Evolutionary conservation across 2,888 invertebrate genomes (phyloP).

Genomic region (Sceliomorpha sp.): DNA sequence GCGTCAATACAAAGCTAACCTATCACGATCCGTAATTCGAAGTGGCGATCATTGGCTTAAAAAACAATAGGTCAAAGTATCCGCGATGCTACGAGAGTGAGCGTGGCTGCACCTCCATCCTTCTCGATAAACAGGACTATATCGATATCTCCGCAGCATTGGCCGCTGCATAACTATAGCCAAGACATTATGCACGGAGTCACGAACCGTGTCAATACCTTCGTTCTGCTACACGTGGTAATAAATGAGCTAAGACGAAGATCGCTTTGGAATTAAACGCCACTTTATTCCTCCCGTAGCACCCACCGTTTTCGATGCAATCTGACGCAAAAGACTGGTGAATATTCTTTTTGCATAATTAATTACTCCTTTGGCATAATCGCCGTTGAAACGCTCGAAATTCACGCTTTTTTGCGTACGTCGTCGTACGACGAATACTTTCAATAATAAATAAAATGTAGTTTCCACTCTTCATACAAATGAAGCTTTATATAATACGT

Average conservation of each 20-base stretch:
- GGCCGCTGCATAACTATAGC: constrained; percentile 3
- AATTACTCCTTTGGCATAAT: constrained; percentile 3
- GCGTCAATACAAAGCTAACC: constrained; percentile 60
- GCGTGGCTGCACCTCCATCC: constrained; percentile 33
- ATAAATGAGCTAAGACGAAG: constrained; percentile 34
- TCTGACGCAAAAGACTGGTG: no score
- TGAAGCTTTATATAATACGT: constrained; percentile 1
- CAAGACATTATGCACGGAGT: constrained; percentile 13
- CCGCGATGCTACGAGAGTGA: constrained; percentile 50
- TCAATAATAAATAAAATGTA: constrained; percentile 20
- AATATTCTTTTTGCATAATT: constrained; percentile 24
- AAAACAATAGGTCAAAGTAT: constrained; percentile 52
- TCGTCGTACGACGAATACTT: no score
- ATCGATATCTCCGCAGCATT: constrained; percentile 18
- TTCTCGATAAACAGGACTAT: constrained; percentile 22
- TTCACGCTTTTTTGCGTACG: constrained; percentile 1
- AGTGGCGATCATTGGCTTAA: constrained; percentile 29
- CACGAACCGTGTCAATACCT: constrained; percentile 33
- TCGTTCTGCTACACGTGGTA: constrained; percentile 28
- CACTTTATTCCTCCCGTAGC: constrained; percentile 7
- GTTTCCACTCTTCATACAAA: constrained; percentile 1
- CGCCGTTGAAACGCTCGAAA: constrained; percentile 8
- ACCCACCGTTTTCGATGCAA: constrained; percentile 19
- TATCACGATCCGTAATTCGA: constrained; percentile 61
- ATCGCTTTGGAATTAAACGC: constrained; percentile 12